Evolutionary conservation across 37 sponge, comb jelly and placozoan species (phyloP).

Genomic region (Chondrosia reniformis): DNA sequence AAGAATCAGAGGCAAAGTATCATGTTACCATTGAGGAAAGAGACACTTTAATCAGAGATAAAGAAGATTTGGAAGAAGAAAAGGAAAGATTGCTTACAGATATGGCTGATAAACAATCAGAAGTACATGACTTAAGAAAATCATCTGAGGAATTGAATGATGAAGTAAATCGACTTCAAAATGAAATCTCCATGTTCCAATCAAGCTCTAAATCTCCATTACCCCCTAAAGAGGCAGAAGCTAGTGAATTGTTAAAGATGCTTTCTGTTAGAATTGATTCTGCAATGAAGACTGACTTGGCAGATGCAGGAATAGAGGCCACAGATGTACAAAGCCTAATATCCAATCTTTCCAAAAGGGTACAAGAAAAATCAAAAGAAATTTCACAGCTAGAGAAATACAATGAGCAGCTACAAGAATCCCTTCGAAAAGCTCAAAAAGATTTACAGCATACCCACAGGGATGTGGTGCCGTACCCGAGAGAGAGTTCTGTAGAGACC

Average conservation of each 20-base stretch:
- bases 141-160: slow-evolving; percentile 1
- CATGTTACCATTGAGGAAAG: background rate
- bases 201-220: background rate
- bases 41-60: background rate
- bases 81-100: slow-evolving; percentile 27
- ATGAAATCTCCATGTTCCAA: background rate
- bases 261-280: slow-evolving; percentile 32
- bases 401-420: background rate
- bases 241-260: slow-evolving; percentile 15
- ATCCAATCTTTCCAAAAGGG: slow-evolving; percentile 19
- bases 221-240: background rate
- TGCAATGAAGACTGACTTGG: background rate
- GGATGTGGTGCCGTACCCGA: no score
- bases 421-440: no score
- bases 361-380: background rate
- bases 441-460: no score
- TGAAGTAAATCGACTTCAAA: slow-evolving; percentile 14
- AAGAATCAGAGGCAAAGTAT: slow-evolving; percentile 14
- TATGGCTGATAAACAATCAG: background rate
- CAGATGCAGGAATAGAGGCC: background rate
- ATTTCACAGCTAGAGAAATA: background rate
- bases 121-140: slow-evolving; percentile 6
- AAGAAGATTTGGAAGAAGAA: slow-evolving; percentile 9
- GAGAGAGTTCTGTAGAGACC: no score
- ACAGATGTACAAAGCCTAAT: background rate